Base-by-base conservation (phyloP, 2,797 vertebrate species). In the Diglossa cyanea region DNA sequence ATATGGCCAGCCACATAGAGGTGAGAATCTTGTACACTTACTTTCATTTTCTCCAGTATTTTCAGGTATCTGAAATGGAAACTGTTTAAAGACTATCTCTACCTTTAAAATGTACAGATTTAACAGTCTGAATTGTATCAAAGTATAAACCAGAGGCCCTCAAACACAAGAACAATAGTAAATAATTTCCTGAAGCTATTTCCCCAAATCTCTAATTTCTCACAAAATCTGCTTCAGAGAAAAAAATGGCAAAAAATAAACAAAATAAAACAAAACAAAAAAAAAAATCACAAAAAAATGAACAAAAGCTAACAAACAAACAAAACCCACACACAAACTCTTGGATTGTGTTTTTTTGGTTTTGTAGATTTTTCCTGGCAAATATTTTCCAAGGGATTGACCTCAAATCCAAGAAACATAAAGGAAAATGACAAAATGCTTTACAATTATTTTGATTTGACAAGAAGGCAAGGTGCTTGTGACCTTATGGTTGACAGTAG, bases 361-460 rank as follows among this genome's bases (percentile, higher is more conserved):
- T 86, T 66, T 62, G 7, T 28, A 73, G 9, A 11, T 53, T 81
- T 45, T 79, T 37, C 4, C 4, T 14, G 9, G 21, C 9, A 82
- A 42, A 68, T 57, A n/a, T 13, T 65, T 16, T 66, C 17, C 25
- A 28, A 53, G 37, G 54, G 30, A 58, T 16, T 71, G 47, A 54
- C 12, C n/a, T 92, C 65, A 47, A n/a, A 78, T 48, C 14, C 25
- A 57, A 68, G 53, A 80, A 5, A 53, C 6, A 6, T 15, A 73
- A 45, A 5, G 76, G 37, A 73, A 93, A 89, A 92, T 51, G 6
- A 35, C 37, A 93, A 88, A 91, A 63, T 35, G 31, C 15, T 89
- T 66, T 26, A 17, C 16, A 57, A 76, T 21, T 23, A 39, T 28
- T 66, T 90, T 33, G 7, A 54, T 75, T 75, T 72, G 45, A 57